These are phyloP conservation scores for Calidris pugnax DNA, from an alignment of 2,113 vertebrate genomes.

Conservation along the genomic window DNA sequence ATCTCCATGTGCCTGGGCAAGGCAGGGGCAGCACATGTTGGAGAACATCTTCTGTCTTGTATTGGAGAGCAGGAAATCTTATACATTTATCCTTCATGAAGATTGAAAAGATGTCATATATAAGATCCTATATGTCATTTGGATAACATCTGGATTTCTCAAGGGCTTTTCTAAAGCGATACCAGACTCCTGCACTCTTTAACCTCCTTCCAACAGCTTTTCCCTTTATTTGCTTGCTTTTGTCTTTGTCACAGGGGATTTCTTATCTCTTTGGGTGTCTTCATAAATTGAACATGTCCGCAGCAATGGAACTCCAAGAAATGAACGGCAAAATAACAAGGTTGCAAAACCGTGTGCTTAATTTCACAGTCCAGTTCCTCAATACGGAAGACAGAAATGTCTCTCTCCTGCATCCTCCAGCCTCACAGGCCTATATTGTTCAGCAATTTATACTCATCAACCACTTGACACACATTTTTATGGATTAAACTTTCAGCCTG, in stretches of 20 bases:
- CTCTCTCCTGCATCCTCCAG: neutral
- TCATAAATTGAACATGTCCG: neutral
- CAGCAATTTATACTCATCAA: neutral
- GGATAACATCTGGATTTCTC: neutral
- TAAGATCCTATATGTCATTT: neutral
- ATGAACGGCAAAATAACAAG: neutral
- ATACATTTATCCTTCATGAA: neutral
- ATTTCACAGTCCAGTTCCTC: constrained; percentile 51
- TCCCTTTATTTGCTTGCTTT: neutral
- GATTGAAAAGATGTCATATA: neutral
- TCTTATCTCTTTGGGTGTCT: neutral
- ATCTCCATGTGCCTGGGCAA: rapidly evolving
- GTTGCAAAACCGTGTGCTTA: neutral
- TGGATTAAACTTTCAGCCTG: neutral
- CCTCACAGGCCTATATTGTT: neutral
- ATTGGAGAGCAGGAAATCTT: neutral
- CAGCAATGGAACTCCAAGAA: neutral
- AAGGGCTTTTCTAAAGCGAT: neutral
- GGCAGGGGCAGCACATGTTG: neutral
- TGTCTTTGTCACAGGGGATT: neutral
- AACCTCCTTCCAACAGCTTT: neutral
- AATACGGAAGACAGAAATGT: neutral
- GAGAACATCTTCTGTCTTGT: neutral
- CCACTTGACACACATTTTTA: neutral
- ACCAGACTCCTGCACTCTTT: neutral